phyloP scores from a whole-genome alignment of 2,113 vertebrate species.

The Pseudorasbora parva region DNA sequence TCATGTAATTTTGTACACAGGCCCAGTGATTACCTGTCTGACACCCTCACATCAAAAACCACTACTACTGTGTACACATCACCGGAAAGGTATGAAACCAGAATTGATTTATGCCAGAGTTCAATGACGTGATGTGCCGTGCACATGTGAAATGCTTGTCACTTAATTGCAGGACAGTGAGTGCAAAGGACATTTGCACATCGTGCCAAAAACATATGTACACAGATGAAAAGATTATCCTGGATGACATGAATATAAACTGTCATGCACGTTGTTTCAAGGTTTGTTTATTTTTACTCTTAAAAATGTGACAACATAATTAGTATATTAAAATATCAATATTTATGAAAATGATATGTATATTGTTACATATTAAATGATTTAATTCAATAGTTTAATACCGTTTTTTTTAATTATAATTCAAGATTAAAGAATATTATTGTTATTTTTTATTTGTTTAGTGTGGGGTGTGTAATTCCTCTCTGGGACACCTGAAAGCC shows the following conservation, averaged over 20 bases:
- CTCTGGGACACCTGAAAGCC: constrained; percentile 87
- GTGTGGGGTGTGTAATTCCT: constrained; percentile 88
- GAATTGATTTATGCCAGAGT: background rate
- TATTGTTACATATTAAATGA: background rate
- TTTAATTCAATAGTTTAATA: too few species aligned
- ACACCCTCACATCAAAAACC: constrained; percentile 59
- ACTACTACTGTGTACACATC: constrained; percentile 61
- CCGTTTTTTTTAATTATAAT: too few species aligned
- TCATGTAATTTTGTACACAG: constrained; percentile 51
- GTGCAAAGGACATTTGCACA: constrained; percentile 90
- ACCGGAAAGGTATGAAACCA: constrained; percentile 66
- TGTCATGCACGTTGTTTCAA: constrained; percentile 95
- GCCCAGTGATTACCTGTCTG: constrained; percentile 53
- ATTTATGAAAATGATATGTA: background rate
- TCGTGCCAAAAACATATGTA: constrained; percentile 87
- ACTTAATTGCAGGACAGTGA: constrained; percentile 76
- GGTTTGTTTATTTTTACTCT: constrained; percentile 70
- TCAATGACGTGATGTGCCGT: background rate
- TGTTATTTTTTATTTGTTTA: constrained; percentile 54
- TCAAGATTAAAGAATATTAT: background rate
- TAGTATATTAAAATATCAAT: background rate
- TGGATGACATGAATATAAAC: constrained; percentile 90
- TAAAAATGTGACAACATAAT: too few species aligned
- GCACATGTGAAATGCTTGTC: background rate
- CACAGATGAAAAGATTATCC: constrained; percentile 89